Conservation (phyloP, 1,140 invertebrate genomes). For the Limonius californicus region DNA sequence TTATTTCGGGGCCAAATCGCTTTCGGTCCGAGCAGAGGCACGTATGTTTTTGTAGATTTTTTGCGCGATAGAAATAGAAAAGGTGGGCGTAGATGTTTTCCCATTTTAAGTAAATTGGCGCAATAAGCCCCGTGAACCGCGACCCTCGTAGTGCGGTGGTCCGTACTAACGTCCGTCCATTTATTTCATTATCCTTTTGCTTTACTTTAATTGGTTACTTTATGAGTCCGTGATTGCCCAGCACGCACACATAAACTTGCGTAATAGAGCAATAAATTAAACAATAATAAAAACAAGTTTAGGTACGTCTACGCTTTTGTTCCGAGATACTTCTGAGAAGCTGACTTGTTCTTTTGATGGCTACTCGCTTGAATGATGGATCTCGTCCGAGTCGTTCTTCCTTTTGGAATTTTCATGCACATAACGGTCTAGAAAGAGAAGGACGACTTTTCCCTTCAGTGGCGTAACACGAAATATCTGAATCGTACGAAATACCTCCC, state of each 20-base stretch:
- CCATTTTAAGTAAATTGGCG: constrained; percentile 13
- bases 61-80: neutral
- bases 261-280: constrained; percentile 17
- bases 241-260: constrained; percentile 3
- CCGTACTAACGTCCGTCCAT: constrained; percentile 7
- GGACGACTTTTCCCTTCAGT: neutral
- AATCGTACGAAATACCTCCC: too few species aligned
- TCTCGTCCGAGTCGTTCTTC: neutral
- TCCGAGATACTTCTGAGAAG: neutral
- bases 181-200: constrained; percentile 14
- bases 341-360: constrained; percentile 5
- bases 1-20: neutral
- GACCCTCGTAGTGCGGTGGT: constrained; percentile 4
- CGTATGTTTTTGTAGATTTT: constrained; percentile 1
- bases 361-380: neutral
- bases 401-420: constrained; percentile 4
- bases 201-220: constrained; percentile 15
- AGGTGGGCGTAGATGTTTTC: constrained; percentile 11
- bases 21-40: neutral
- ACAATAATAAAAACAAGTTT: constrained; percentile 4
- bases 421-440: neutral
- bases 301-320: neutral
- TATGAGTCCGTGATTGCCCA: constrained; percentile 6
- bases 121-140: constrained; percentile 2
- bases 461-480: too few species aligned